Base-by-base conservation (phyloP, 2,113 vertebrate species). In the Motacilla tschutschensis region DNA sequence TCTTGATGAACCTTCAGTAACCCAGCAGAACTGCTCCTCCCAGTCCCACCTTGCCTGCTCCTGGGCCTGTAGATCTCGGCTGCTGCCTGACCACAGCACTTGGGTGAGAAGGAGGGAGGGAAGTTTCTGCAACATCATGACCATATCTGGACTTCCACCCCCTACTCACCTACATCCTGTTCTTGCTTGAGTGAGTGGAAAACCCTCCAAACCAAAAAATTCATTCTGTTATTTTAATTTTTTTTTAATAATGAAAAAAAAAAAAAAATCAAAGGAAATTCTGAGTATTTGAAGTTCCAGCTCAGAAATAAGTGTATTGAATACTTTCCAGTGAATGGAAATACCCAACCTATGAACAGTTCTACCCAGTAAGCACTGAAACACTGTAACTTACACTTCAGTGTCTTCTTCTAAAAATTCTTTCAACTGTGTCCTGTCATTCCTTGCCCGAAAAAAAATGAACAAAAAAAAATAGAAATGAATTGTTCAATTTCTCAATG, bases 281-380 rank as follows among this genome's bases (percentile, higher is more conserved):
- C 38, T 91, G 71, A 70, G 26, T 73, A 46, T 40, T 36, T 84
- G 10, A 76, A 28, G 40, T 48, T 65, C 19, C 60, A 65, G 10
- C 36, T 82, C 63, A 90, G 43, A 90, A 58, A 17, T 26, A 50
- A 76, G 33, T n/a, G 79, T 40, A 70, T 51, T 79, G 51, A 78
- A 69, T 54, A 84, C 14, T 90, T 94, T 65, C 81, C 89, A 82
- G 51, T 70, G 51, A 54, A 65, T 22, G 87, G 87, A 93, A 95
- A 94, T 90, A 73, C 64, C 79, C 72, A 33, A 14, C 17, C 21
- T 79, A 46, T 79, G 51, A 84, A 20, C 3, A 65, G 71, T 76
- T 84, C 74, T 79, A 76, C 63, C 66, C 24, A n/a, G 17, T 12
- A 14, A 90, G 50, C 66, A 64, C 1, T 60, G 54, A 60, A 83